Percentiles rank a stretch among this genome's conserved stretches.
Evolutionary conservation across 2,797 vertebrate genomes (phyloP).

Genomic region (Lindbergichthys nudifrons): DNA sequence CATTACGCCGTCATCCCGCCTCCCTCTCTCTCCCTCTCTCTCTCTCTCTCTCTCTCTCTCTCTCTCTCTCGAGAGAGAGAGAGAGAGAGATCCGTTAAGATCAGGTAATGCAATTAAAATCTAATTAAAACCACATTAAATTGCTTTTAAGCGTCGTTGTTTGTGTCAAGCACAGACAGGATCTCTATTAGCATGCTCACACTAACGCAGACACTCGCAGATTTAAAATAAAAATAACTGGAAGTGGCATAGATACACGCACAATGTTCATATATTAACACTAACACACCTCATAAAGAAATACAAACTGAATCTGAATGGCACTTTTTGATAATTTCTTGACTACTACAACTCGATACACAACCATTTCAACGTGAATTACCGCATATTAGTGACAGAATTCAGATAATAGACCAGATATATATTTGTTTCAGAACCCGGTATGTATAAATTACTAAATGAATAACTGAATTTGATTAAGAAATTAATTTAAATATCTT

Average conservation of each 20-base stretch:
- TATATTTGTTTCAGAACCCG: not conserved
- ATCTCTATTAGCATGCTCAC: constrained; percentile 57
- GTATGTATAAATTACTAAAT: not conserved
- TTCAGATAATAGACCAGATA: not conserved
- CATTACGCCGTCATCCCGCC: constrained; percentile 18
- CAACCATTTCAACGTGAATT: not conserved
- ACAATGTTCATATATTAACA: not conserved
- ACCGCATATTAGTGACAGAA: too few species aligned
- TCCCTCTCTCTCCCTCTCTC: constrained; percentile 37
- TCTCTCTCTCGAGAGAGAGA: too few species aligned
- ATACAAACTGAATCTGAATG: not conserved
- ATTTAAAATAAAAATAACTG: not conserved
- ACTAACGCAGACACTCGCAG: constrained; percentile 4
- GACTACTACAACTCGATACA: not conserved
- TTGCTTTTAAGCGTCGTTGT: constrained; percentile 52
- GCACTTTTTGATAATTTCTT: not conserved
- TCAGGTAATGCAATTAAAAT: constrained; percentile 77
- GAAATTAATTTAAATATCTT: not conserved
- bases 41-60: too few species aligned
- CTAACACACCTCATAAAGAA: not conserved
- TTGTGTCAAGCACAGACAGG: constrained; percentile 43
- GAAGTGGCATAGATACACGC: not conserved
- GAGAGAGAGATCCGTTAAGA: constrained; percentile 68
- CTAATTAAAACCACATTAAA: constrained; percentile 72
- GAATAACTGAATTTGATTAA: not conserved